phyloP scores from a whole-genome alignment of 2,888 invertebrate genomes.

The Mechanitis mazaeus region DNA sequence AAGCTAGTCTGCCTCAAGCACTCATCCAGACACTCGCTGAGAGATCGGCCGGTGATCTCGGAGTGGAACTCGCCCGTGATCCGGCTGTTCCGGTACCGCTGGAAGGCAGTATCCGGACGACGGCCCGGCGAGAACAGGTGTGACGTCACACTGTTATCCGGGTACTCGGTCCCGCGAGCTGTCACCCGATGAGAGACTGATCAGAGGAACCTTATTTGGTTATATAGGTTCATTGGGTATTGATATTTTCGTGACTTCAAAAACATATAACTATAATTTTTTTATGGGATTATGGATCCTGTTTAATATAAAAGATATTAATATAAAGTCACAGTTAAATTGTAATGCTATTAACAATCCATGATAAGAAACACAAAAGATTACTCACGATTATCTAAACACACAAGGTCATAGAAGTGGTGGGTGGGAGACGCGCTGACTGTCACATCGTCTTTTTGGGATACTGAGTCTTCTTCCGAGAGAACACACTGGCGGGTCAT shows the following conservation, averaged over 20 bases:
- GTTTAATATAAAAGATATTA: not conserved
- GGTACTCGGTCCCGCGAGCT: constrained; percentile 93
- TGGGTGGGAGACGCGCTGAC: constrained; percentile 90
- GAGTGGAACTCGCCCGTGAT: constrained; percentile 93
- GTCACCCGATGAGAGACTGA: constrained; percentile 76
- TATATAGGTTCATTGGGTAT: constrained; percentile 62
- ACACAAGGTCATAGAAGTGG: constrained; percentile 92
- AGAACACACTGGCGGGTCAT: constrained; percentile 91
- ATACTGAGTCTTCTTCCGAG: constrained; percentile 93
- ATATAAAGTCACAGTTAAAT: no score
- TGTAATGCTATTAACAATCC: no score
- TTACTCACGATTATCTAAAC: constrained; percentile 91
- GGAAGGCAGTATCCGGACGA: constrained; percentile 92
- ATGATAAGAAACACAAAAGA: not conserved
- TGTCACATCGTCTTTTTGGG: constrained; percentile 91
- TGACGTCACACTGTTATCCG: constrained; percentile 90
- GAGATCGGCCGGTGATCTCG: constrained; percentile 90
- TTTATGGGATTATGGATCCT: not conserved
- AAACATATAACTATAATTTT: not conserved
- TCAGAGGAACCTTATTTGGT: constrained; percentile 50
- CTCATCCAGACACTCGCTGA: constrained; percentile 93
- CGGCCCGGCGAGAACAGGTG: constrained; percentile 89
- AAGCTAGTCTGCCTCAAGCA: constrained; percentile 92
- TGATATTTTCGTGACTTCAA: constrained; percentile 27
- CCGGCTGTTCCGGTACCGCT: constrained; percentile 89